Evolutionary conservation across 2,797 vertebrate genomes (phyloP), one percentile per base, ranked within the genome.

Genomic region (Sparus aurata): DNA sequence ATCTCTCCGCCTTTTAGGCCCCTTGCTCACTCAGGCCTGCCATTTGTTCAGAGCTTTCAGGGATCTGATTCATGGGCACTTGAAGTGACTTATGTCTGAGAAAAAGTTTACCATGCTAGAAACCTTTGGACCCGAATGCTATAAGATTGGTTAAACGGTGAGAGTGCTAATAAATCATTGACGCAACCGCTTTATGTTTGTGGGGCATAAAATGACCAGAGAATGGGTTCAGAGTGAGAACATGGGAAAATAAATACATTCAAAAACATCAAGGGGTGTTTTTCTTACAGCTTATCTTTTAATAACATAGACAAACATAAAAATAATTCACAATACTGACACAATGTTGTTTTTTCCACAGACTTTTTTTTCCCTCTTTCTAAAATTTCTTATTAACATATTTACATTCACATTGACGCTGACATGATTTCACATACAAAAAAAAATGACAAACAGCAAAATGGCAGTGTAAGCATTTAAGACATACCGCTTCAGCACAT

Each of bases 371-470:
- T 87, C 80, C 8, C 85, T 83, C 46, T 88, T 91, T 80, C 90
- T 92, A 93, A 75, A 94, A 87, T 87, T 91, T 95, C 93, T 95
- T 95, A 95, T 95, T 16, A 82, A 96, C 94, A 95, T 94, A 95
- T 94, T 90, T 91, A 92, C 90, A 93, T 87, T 88, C 73, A 91
- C 80, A 89, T 87, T 85, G 66, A 81, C 85, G 89, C 77, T 75
- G 59, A 89, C 87, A 92, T 64, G 86, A 74, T 82, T 80, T 89
- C 70, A 92, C 83, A 92, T 70, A 72, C 62, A 77, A 27, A 71
- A 86, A 86, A 88, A 88, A 70, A 86, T 46, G 23, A 80, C 49
- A 73, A 77, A 83, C 79, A 84, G 46, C n/a, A 80, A 86, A 90
- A 91, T 90, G 91, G 92, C 91, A 93, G 93, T 91, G 77, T 82